Conservation (phyloP, 2,113 vertebrate genomes). For the Phylloscopus trochiloides region DNA sequence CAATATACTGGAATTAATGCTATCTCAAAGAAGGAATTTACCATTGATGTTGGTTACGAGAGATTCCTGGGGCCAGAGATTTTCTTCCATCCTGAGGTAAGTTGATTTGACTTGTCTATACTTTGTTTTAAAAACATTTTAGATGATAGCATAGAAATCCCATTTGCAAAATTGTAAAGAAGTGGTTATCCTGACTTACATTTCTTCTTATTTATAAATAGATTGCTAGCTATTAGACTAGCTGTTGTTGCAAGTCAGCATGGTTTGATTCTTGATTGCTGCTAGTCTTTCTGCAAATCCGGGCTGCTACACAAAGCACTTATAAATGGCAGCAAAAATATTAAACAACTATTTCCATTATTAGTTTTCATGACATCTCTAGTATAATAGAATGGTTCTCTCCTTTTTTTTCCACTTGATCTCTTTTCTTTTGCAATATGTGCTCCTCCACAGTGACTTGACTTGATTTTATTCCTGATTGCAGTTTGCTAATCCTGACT, state of each 20-base stretch:
- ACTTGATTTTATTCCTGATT: neutral
- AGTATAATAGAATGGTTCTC: neutral
- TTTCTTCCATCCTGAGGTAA: slow-evolving; percentile 97
- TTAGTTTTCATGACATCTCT: neutral
- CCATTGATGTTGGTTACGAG: slow-evolving; percentile 96
- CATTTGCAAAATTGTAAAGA: neutral
- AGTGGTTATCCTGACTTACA: accelerated
- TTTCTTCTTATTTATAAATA: neutral
- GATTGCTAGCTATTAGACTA: neutral
- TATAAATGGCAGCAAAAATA: neutral
- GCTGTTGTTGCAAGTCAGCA: neutral
- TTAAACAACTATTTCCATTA: neutral
- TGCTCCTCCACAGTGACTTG: neutral
- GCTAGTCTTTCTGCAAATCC: neutral
- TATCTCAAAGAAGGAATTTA: slow-evolving; percentile 98
- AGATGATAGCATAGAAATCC: neutral
- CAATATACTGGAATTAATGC: slow-evolving; percentile 96
- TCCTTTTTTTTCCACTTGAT: neutral
- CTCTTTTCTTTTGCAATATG: neutral
- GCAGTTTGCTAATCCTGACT: slow-evolving; percentile 98
- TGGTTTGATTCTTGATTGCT: neutral
- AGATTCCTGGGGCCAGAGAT: slow-evolving; percentile 97
- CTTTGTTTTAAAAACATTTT: neutral
- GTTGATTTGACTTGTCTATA: neutral
- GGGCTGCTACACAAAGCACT: neutral